Conservation (phyloP, 1,140 invertebrate species). For the Zaprionus ornatus region DNA sequence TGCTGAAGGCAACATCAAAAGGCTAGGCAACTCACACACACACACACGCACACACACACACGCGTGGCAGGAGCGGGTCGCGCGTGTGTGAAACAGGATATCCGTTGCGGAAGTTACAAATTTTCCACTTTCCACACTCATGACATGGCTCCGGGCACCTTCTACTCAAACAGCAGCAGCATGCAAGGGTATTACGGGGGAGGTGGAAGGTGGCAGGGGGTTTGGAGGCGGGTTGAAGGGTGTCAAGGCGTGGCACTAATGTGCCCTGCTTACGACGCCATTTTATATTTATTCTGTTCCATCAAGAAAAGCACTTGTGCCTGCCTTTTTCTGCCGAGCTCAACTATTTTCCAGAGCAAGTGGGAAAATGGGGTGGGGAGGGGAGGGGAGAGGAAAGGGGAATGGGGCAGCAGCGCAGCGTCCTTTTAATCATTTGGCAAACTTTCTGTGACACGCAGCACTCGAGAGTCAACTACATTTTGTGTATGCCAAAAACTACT, state of each 20-base stretch:
- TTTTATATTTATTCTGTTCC: slow-evolving; percentile 80
- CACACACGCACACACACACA: neutral
- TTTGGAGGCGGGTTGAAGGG: neutral
- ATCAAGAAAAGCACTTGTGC: slow-evolving; percentile 59
- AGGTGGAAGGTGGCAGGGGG: neutral
- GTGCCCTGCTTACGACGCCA: slow-evolving; percentile 78
- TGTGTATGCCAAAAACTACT: slow-evolving; percentile 73
- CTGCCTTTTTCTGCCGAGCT: slow-evolving; percentile 41
- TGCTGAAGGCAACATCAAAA: slow-evolving; percentile 47
- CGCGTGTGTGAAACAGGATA: slow-evolving; percentile 80
- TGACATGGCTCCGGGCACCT: slow-evolving; percentile 44
- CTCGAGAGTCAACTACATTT: slow-evolving; percentile 67
- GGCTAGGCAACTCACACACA: neutral
- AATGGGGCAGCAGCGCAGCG: slow-evolving; percentile 42
- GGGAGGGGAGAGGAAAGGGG: neutral
- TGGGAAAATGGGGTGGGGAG: neutral
- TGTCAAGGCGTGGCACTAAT: slow-evolving; percentile 59
- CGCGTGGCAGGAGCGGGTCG: slow-evolving; percentile 11
- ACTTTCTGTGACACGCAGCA: slow-evolving; percentile 77
- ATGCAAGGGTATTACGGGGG: neutral
- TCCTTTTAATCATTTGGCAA: slow-evolving; percentile 82
- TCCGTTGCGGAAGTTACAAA: slow-evolving; percentile 81
- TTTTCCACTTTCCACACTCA: slow-evolving; percentile 79
- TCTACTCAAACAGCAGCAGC: slow-evolving; percentile 12
- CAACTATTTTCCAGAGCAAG: slow-evolving; percentile 47